Base-by-base conservation (phyloP, 2,888 invertebrate species). In the Argyra leucocephala region DNA sequence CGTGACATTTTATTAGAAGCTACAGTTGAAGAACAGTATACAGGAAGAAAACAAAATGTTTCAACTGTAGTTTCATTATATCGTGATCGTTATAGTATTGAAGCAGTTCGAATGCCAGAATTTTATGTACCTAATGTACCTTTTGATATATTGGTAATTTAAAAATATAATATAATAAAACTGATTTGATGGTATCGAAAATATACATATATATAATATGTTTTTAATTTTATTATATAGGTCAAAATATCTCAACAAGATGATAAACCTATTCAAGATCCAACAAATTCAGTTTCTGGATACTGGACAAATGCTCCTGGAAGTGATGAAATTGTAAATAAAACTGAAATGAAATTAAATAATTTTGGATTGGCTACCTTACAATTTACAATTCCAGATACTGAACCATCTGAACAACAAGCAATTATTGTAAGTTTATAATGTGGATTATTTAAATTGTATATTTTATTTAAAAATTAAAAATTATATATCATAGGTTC, bases 61-160 rank as follows among this genome's bases (percentile, higher is more conserved):
- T 86, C 91, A 1, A 84, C 87, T 5, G 84, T 90, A 71, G 83
- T 96, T 66, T 85, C 89, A 63, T 81, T 96, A 23, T 93, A 93
- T 76, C 86, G 88, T 71, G 86, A 90, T 76, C 85, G 86, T 67
- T 89, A 90, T 74, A 88, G 88, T 69, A 83, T 93, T 78, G 88
- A 91, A 70, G 81, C 91, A 48, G 86, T 95, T 61, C 87, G 90
- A 73, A 89, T 93, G 23, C 90, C 95, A 0, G 90, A 91, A 71
- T 89, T 90, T 73, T 97, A 95, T 80, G 96, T 96, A 78, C 96
- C 97, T 0, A 93, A 92, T 23, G 83, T 98, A 58, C 88, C 89
- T 68, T 97, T 79, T 36, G 79, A 79, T 67, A 77, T 77, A 1
- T 74, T 76, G 15, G 78, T 78, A 64, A 71, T 71, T 37, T 21